Evolutionary conservation across 1,140 invertebrate genomes (phyloP).

Genomic region (Scaptomyza hsui): DNA sequence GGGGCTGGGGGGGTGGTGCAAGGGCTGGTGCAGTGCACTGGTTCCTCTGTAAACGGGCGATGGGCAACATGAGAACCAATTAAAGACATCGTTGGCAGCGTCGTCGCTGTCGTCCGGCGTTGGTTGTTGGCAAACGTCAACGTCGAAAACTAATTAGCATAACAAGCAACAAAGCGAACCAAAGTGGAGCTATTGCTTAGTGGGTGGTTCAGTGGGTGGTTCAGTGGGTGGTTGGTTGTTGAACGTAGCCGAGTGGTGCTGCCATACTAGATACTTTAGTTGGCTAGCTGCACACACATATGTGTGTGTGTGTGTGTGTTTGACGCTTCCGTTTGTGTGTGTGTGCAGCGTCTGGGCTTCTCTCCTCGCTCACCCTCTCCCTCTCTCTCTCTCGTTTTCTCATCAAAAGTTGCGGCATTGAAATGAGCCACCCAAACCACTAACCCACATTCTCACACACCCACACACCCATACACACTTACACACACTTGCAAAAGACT

Average conservation of each 20-base stretch:
- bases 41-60: slow-evolving; percentile 29
- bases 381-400: not conserved
- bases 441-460: not conserved
- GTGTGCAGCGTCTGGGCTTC: slow-evolving; percentile 2
- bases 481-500: slow-evolving; percentile 4
- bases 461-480: slow-evolving; percentile 7
- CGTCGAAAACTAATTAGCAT: slow-evolving; percentile 82
- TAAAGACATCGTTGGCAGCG: slow-evolving; percentile 75
- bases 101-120: slow-evolving; percentile 50
- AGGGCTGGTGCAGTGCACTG: slow-evolving; percentile 5
- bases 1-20: too few species aligned
- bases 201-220: slow-evolving; percentile 20
- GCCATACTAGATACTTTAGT: slow-evolving; percentile 36
- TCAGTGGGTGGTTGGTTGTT: slow-evolving; percentile 9
- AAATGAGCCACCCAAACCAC: slow-evolving; percentile 38
- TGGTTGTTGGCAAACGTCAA: slow-evolving; percentile 76
- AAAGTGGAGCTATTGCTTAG: slow-evolving; percentile 31
- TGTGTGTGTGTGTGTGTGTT: slow-evolving; percentile 31
- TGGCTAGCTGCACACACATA: slow-evolving; percentile 2
- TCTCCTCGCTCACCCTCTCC: not conserved
- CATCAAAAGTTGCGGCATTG: slow-evolving; percentile 69
- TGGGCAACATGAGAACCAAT: slow-evolving; percentile 79
- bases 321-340: slow-evolving; percentile 23
- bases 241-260: slow-evolving; percentile 36
- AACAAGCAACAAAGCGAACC: slow-evolving; percentile 67